Percentiles rank a stretch among this genome's conserved stretches.
These are phyloP conservation scores for Dastarcus helophoroides DNA, from an alignment of 2,888 invertebrate species.

Conservation along the genomic window DNA sequence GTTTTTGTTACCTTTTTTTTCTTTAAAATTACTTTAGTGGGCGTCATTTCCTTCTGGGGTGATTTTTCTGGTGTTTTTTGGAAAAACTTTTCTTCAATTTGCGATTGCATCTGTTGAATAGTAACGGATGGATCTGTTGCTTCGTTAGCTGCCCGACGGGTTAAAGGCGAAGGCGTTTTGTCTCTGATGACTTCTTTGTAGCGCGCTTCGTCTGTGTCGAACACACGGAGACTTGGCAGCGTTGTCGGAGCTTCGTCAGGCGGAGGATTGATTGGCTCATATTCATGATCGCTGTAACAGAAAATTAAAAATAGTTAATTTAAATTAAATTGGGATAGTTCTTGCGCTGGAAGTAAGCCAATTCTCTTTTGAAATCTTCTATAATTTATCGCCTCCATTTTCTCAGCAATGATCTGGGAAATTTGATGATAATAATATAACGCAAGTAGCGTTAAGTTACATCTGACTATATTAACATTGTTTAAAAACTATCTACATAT, in stretches of 20 bases:
- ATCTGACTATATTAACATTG: too few relatives aligned
- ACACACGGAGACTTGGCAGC: slow-evolving; percentile 18
- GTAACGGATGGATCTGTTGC: slow-evolving; percentile 12
- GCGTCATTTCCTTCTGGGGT: slow-evolving; percentile 6
- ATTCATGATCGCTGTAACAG: slow-evolving; percentile 78
- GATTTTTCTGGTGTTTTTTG: slow-evolving; percentile 47
- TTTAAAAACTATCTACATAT: too few relatives aligned
- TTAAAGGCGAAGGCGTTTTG: slow-evolving; percentile 4
- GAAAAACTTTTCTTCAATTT: slow-evolving; percentile 47
- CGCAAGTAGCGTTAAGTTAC: too few relatives aligned
- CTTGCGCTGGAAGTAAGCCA: too few relatives aligned
- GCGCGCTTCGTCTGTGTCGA: slow-evolving; percentile 34
- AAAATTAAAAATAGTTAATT: slow-evolving; percentile 1
- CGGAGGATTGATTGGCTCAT: slow-evolving; percentile 77
- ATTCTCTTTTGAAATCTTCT: too few relatives aligned
- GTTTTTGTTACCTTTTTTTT: slow-evolving; percentile 18
- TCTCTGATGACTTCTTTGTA: slow-evolving; percentile 24
- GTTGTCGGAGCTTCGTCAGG: slow-evolving; percentile 37
- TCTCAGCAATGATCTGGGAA: too few relatives aligned
- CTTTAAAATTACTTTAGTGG: slow-evolving; percentile 9
- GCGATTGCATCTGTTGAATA: slow-evolving; percentile 46
- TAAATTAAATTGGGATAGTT: too few relatives aligned
- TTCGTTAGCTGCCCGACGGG: slow-evolving; percentile 8
- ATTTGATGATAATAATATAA: too few relatives aligned
- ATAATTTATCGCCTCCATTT: too few relatives aligned